These are phyloP conservation scores for Cheilosia vernalis DNA, from an alignment of 2,888 invertebrate genomes.

Conservation along the genomic window DNA sequence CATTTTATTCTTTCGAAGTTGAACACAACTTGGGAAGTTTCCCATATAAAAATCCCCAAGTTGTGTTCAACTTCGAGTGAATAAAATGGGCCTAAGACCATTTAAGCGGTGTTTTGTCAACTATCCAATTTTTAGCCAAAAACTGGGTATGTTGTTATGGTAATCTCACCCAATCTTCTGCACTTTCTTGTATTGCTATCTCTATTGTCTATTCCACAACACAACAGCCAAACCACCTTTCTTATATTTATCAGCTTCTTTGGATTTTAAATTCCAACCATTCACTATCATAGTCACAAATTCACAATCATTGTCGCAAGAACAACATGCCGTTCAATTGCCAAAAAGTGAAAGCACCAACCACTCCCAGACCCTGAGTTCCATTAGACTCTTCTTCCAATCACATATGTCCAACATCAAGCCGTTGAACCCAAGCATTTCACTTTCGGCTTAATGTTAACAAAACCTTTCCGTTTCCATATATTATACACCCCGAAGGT, in stretches of 20 bases:
- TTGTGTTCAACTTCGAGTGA: too few species aligned
- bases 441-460: constrained; percentile 44
- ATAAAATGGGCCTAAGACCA: too few species aligned
- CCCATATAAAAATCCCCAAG: too few species aligned
- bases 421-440: constrained; percentile 28
- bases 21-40: too few species aligned
- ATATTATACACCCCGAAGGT: constrained; percentile 13
- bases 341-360: constrained; percentile 58
- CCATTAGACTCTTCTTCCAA: constrained; percentile 21
- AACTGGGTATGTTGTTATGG: too few species aligned
- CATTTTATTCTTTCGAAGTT: too few species aligned
- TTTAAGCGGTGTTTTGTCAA: too few species aligned
- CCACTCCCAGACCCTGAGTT: constrained; percentile 34
- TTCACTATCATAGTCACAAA: constrained; percentile 10
- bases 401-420: constrained; percentile 15
- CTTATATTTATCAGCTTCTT: background rate
- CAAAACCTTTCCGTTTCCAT: background rate
- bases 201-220: too few species aligned
- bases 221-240: too few species aligned
- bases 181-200: too few species aligned
- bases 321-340: constrained; percentile 18
- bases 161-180: too few species aligned
- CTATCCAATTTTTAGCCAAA: too few species aligned
- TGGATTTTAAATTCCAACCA: constrained; percentile 15
- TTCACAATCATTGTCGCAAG: background rate